phyloP scores from a whole-genome alignment of 2,797 vertebrate species.

The Pygocentrus nattereri region DNA sequence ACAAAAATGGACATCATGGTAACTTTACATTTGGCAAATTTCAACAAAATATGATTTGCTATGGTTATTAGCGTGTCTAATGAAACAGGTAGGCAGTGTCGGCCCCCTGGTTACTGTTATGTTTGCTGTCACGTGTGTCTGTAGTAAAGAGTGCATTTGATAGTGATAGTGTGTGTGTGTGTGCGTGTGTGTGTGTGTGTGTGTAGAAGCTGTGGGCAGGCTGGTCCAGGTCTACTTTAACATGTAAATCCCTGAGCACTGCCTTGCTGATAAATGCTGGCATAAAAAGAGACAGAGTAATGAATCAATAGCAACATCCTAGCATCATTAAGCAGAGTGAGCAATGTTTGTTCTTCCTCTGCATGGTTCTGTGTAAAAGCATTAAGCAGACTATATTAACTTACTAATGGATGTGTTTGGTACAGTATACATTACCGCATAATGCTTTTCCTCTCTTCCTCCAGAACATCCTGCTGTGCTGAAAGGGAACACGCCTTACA shows the following conservation, averaged over 20 bases:
- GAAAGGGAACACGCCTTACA: background rate
- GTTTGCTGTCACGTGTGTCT: background rate
- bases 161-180: too few species aligned
- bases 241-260: background rate
- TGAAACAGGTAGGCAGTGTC: too few species aligned
- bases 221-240: background rate
- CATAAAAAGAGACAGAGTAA: background rate
- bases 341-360: background rate
- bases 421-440: background rate
- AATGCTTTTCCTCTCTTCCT: conserved; percentile 11
- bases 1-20: too few species aligned
- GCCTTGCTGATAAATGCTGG: background rate
- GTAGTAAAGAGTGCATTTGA: background rate
- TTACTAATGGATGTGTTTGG: conserved; percentile 16
- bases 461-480: conserved; percentile 13
- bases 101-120: too few species aligned
- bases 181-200: too few species aligned
- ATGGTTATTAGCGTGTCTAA: too few species aligned
- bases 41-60: too few species aligned
- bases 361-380: conserved; percentile 3
- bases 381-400: background rate
- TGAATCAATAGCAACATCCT: background rate
- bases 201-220: too few species aligned
- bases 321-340: background rate
- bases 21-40: too few species aligned